A percentile compares a stretch with the other conserved stretches of the same genome.
phyloP scores from a whole-genome alignment of 2,797 vertebrate species.

The Acipenser ruthenus region DNA sequence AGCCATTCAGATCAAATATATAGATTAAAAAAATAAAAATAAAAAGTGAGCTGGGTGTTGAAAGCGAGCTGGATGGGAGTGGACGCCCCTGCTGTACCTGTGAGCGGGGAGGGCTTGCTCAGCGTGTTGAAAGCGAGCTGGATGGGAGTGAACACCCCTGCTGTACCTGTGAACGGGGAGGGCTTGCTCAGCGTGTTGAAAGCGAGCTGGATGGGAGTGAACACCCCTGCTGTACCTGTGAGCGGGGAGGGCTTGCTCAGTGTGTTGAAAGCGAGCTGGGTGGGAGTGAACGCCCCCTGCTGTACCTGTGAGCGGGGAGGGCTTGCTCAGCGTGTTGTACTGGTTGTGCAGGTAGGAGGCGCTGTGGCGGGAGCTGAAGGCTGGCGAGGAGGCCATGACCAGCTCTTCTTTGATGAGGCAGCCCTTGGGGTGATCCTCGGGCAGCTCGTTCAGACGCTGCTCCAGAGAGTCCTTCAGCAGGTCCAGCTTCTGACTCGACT shows the following conservation, averaged over 20 bases:
- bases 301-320: constrained; percentile 52
- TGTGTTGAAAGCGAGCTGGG: constrained; percentile 26
- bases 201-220: not conserved
- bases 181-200: not conserved
- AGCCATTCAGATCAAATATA: no score
- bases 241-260: constrained; percentile 51
- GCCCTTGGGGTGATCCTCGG: constrained; percentile 84
- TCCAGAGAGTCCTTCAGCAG: constrained; percentile 76
- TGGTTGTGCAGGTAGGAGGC: constrained; percentile 73
- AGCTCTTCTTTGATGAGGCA: constrained; percentile 78
- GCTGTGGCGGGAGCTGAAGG: constrained; percentile 67
- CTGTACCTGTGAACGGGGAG: constrained; percentile 49
- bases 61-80: not conserved
- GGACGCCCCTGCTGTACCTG: constrained; percentile 35
- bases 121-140: not conserved
- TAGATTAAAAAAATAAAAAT: no score
- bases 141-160: no score
- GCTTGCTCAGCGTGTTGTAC: constrained; percentile 63
- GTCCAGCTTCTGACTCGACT: constrained; percentile 78
- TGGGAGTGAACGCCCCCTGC: no score
- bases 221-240: constrained; percentile 40
- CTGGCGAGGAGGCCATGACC: constrained; percentile 64
- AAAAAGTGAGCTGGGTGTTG: no score
- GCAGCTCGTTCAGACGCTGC: constrained; percentile 69
- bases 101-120: constrained; percentile 36